A percentile compares a stretch with the other conserved stretches of the same genome.
These are phyloP conservation scores for Hydrotaea cyrtoneurina DNA, from an alignment of 2,888 invertebrate species.

Conservation along the genomic window DNA sequence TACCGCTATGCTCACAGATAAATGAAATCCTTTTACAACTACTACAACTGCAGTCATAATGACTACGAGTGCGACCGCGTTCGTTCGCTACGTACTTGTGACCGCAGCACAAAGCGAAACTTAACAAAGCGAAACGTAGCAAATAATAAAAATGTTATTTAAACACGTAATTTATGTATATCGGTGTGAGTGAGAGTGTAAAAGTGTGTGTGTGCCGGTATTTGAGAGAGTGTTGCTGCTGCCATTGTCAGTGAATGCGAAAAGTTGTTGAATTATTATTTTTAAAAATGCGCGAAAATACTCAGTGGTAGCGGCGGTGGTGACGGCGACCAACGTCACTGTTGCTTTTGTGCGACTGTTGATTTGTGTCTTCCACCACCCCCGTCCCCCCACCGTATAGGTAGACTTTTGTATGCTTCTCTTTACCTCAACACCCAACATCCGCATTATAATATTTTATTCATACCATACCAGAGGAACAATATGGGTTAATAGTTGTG, in stretches of 20 bases:
- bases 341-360: constrained; percentile 1
- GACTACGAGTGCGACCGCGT: constrained; percentile 1
- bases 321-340: background rate
- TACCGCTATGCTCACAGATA: constrained; percentile 12
- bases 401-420: constrained; percentile 41
- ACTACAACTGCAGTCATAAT: constrained; percentile 29
- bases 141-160: constrained; percentile 63
- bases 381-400: too few species aligned
- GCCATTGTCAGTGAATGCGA: constrained; percentile 11
- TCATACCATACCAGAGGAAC: constrained; percentile 64
- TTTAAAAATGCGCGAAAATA: constrained; percentile 58
- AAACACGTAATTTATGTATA: constrained; percentile 63
- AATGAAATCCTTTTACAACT: constrained; percentile 21
- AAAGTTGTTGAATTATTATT: constrained; percentile 59
- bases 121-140: constrained; percentile 49
- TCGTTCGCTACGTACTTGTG: constrained; percentile 3
- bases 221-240: background rate
- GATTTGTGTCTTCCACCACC: constrained; percentile 3
- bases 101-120: constrained; percentile 27
- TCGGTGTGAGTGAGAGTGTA: constrained; percentile 12
- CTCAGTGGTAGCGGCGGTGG: background rate
- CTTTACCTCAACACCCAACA: constrained; percentile 64
- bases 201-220: background rate
- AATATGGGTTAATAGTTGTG: constrained; percentile 68
- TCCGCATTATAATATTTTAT: constrained; percentile 68